Evolutionary conservation across 2,888 invertebrate genomes (phyloP).

Genomic region (Lampropteryx suffumata): DNA sequence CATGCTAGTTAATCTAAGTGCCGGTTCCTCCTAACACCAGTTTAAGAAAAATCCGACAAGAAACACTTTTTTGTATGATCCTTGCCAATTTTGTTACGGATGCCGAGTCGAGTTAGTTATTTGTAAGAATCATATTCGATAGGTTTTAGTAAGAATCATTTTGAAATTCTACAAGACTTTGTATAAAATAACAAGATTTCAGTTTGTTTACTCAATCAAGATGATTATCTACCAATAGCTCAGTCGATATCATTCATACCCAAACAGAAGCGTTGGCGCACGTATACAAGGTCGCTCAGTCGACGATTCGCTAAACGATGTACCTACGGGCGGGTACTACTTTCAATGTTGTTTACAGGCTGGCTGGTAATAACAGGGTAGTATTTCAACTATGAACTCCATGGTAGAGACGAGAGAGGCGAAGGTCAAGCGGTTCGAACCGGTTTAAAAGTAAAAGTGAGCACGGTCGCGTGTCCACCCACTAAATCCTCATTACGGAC

Average conservation of each 20-base stretch:
- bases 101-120: too few species aligned
- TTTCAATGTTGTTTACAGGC: slow-evolving; percentile 51
- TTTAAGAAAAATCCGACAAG: too few species aligned
- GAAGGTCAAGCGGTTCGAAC: slow-evolving; percentile 62
- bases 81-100: too few species aligned
- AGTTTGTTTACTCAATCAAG: slow-evolving; percentile 37
- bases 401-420: slow-evolving; percentile 39
- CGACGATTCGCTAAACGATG: slow-evolving; percentile 71
- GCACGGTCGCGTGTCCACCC: slow-evolving; percentile 73
- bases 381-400: slow-evolving; percentile 27
- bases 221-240: too few species aligned
- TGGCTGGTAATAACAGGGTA: slow-evolving; percentile 18
- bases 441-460: slow-evolving; percentile 81
- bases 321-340: slow-evolving; percentile 27
- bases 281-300: slow-evolving; percentile 73
- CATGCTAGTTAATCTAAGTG: too few species aligned
- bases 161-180: too few species aligned
- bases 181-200: background rate
- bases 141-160: too few species aligned
- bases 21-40: too few species aligned
- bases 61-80: too few species aligned
- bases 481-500: slow-evolving; percentile 78
- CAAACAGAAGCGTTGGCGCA: slow-evolving; percentile 71
- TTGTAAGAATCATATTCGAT: too few species aligned
- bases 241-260: too few species aligned